phyloP scores from a whole-genome alignment of 2,797 vertebrate species.

The Neoniphon sammara region DNA sequence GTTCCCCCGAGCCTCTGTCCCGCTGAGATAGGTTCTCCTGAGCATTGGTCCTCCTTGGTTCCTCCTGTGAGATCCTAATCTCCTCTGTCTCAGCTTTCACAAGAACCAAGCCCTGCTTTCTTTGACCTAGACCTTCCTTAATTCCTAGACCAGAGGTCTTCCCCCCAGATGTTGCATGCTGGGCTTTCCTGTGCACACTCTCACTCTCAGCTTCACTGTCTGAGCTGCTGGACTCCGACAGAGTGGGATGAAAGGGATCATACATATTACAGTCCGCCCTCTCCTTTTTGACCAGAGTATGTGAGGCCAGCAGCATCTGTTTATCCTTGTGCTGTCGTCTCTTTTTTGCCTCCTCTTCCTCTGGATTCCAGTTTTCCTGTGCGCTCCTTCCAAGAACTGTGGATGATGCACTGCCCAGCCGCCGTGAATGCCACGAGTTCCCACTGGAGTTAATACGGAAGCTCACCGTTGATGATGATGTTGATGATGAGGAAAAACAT shows the following conservation, averaged over 20 bases:
- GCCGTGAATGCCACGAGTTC: slow-evolving; percentile 85
- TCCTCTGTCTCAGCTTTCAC: slow-evolving; percentile 65
- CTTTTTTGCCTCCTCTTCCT: slow-evolving; percentile 80
- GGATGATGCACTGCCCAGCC: slow-evolving; percentile 71
- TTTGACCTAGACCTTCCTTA: slow-evolving; percentile 21
- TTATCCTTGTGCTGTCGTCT: slow-evolving; percentile 75
- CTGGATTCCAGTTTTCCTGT: slow-evolving; percentile 81
- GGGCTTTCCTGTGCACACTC: slow-evolving; percentile 29
- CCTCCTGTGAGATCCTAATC: slow-evolving; percentile 42
- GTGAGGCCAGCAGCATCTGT: slow-evolving; percentile 71
- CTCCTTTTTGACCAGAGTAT: slow-evolving; percentile 74
- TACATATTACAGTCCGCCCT: slow-evolving; percentile 88
- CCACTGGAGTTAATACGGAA: slow-evolving; percentile 93
- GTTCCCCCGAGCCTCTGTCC: slow-evolving; percentile 13
- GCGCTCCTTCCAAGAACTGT: slow-evolving; percentile 59
- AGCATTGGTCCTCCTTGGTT: slow-evolving; percentile 28
- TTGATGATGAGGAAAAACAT: slow-evolving; percentile 55
- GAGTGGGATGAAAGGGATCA: slow-evolving; percentile 96
- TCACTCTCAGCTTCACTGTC: slow-evolving; percentile 70
- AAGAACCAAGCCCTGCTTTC: slow-evolving; percentile 23
- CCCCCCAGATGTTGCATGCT: not conserved
- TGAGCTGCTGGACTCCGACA: slow-evolving; percentile 89
- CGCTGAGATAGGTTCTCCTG: slow-evolving; percentile 31
- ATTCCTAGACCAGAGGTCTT: slow-evolving; percentile 27
- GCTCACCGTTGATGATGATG: slow-evolving; percentile 86